phyloP scores from a whole-genome alignment of 2,888 invertebrate genomes.

The Heliconius aoede region DNA sequence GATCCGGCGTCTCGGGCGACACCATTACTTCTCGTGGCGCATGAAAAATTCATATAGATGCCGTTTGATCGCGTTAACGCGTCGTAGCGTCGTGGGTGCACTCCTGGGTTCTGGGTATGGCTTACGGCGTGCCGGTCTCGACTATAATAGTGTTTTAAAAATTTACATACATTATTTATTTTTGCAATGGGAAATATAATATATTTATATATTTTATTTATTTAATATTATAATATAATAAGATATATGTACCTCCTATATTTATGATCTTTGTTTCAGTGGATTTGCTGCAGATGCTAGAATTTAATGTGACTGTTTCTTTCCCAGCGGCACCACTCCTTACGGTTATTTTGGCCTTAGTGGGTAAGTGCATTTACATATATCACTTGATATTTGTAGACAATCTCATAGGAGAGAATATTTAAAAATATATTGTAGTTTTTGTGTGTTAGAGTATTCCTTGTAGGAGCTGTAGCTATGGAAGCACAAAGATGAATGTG shows the following conservation, averaged over 20 bases:
- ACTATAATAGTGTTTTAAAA: slow-evolving; percentile 22
- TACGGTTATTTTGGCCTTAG: slow-evolving; percentile 98
- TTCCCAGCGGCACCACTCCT: slow-evolving; percentile 98
- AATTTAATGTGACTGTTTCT: slow-evolving; percentile 96
- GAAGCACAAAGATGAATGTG: slow-evolving; percentile 29
- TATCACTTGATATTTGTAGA: background rate
- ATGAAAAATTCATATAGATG: slow-evolving; percentile 81
- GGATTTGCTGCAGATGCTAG: slow-evolving; percentile 98
- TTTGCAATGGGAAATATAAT: background rate
- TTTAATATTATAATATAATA: background rate
- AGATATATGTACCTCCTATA: slow-evolving; percentile 6
- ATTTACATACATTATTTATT: background rate
- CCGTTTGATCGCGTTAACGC: slow-evolving; percentile 75
- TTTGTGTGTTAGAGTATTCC: background rate
- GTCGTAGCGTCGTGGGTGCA: slow-evolving; percentile 64
- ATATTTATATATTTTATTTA: slow-evolving; percentile 10
- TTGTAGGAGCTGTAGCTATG: slow-evolving; percentile 36
- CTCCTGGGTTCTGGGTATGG: slow-evolving; percentile 64
- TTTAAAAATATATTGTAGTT: background rate
- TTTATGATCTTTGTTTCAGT: slow-evolving; percentile 85
- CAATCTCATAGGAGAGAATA: background rate
- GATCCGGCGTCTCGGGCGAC: slow-evolving; percentile 76
- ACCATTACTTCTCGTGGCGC: slow-evolving; percentile 77
- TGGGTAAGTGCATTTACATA: slow-evolving; percentile 89
- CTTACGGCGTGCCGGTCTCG: slow-evolving; percentile 55